Evolutionary conservation across 2,113 vertebrate genomes (phyloP).

Genomic region (Ivindomyrus marchei): DNA sequence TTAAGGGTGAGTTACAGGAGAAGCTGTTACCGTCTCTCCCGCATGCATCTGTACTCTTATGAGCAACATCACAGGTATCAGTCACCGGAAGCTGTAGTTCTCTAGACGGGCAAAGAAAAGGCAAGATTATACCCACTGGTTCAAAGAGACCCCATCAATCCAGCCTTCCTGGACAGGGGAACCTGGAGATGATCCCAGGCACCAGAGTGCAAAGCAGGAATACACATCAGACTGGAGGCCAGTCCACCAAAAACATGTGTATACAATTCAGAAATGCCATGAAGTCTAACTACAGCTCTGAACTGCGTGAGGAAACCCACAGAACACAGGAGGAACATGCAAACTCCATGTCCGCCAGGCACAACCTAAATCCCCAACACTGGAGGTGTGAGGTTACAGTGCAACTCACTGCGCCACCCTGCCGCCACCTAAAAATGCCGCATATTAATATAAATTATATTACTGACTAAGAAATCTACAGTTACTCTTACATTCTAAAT

Average conservation of each 20-base stretch:
- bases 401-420: neutral
- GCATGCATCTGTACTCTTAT: conserved; percentile 39
- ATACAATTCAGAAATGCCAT: neutral
- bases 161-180: neutral
- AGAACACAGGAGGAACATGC: neutral
- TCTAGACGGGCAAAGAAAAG: neutral
- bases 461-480: neutral
- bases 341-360: neutral
- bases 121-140: neutral
- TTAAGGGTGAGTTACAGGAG: conserved; percentile 29
- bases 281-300: neutral
- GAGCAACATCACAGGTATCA: conserved; percentile 35
- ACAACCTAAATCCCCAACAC: neutral
- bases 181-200: neutral
- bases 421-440: neutral
- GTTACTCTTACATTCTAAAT: neutral
- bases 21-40: conserved; percentile 23
- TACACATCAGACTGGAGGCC: conserved; percentile 8
- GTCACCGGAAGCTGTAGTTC: neutral
- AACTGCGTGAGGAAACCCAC: neutral
- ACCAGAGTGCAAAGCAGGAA: neutral
- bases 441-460: neutral
- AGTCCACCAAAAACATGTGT: neutral
- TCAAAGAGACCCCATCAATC: neutral
- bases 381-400: neutral